These are phyloP conservation scores for Spilarctia lutea DNA, from an alignment of 2,888 invertebrate species.

Conservation along the genomic window DNA sequence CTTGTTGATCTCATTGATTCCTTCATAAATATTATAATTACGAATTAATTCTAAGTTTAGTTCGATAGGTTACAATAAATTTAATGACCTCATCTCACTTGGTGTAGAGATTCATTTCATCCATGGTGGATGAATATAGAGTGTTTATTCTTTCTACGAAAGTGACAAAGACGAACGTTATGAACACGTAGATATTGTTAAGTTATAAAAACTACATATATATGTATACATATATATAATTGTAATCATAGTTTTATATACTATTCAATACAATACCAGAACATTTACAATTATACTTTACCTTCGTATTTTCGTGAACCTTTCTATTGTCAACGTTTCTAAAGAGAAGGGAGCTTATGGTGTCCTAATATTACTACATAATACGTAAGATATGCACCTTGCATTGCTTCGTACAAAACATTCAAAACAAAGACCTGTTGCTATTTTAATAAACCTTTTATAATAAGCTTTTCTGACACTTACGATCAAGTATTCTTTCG, in stretches of 20 bases:
- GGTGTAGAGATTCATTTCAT: not conserved
- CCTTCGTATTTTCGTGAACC: no score
- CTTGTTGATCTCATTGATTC: not conserved
- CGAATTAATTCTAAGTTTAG: not conserved
- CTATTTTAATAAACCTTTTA: no score
- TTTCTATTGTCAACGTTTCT: no score
- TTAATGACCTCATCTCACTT: not conserved
- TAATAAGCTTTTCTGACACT: not conserved
- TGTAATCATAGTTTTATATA: no score
- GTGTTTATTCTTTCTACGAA: not conserved
- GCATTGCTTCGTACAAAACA: no score
- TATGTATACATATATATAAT: no score
- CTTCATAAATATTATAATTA: not conserved
- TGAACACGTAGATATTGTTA: not conserved
- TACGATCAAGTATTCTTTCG: not conserved
- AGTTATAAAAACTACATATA: not conserved
- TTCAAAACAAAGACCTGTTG: no score
- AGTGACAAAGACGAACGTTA: not conserved
- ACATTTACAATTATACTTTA: not conserved
- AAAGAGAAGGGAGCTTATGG: no score
- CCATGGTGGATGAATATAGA: not conserved
- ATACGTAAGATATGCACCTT: no score
- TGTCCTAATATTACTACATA: no score
- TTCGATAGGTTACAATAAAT: not conserved
- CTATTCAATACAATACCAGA: not conserved